A percentile compares a stretch with the other conserved stretches of the same genome.
Evolutionary conservation across 2,888 invertebrate genomes (phyloP).

Genomic region (Apodemia zela): DNA sequence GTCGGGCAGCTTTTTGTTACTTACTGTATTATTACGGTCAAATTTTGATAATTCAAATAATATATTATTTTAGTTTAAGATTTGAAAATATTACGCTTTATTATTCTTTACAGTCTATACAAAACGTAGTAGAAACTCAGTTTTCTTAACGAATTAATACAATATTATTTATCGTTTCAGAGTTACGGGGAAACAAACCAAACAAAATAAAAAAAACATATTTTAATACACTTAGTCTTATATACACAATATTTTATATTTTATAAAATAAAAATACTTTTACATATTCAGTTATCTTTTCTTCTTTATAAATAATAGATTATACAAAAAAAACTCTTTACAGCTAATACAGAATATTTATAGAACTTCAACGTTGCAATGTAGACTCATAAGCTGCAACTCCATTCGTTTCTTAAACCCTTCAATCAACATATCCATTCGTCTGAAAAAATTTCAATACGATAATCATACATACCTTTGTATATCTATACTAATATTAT

Average conservation of each 20-base stretch:
- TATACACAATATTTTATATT: conserved; percentile 13
- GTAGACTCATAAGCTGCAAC: conserved; percentile 84
- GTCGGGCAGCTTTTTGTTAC: no score
- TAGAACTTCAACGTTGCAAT: conserved; percentile 67
- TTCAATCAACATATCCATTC: conserved; percentile 82
- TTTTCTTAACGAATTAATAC: not conserved
- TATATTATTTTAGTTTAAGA: no score
- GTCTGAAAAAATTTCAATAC: conserved; percentile 52
- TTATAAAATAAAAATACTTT: not conserved
- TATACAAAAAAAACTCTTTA: not conserved
- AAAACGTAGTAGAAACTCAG: no score
- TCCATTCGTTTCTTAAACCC: conserved; percentile 84
- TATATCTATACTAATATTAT: not conserved
- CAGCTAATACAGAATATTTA: conserved; percentile 33
- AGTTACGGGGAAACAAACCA: conserved; percentile 41
- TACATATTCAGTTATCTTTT: not conserved
- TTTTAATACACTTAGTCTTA: conserved; percentile 33
- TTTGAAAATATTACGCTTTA: no score
- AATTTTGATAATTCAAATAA: no score
- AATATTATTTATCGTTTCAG: conserved; percentile 39
- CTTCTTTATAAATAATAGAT: not conserved
- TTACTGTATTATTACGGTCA: no score
- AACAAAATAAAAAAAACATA: conserved; percentile 32
- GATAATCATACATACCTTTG: not conserved
- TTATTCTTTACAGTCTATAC: no score